phyloP scores from a whole-genome alignment of 2,888 invertebrate species.

The Orchesella flavescens region DNA sequence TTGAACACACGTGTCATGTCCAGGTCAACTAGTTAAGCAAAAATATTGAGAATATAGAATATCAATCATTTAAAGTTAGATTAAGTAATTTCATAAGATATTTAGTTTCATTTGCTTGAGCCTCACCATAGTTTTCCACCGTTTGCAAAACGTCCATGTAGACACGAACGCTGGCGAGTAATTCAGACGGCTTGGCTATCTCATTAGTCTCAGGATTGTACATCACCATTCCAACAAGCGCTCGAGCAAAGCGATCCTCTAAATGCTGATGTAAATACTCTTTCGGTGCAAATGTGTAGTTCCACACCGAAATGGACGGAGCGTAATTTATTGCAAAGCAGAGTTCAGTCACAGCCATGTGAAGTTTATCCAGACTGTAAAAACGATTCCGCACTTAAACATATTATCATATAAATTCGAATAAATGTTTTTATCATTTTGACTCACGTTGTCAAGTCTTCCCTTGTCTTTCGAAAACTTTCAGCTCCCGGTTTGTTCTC shows the following conservation, averaged over 20 bases:
- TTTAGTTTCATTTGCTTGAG: too few species aligned
- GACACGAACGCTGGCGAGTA: constrained; percentile 92
- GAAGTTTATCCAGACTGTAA: constrained; percentile 92
- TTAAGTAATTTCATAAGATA: background rate
- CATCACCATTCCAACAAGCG: constrained; percentile 98
- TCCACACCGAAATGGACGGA: constrained; percentile 97
- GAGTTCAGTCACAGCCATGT: constrained; percentile 98
- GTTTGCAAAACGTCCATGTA: constrained; percentile 99
- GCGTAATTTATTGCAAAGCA: constrained; percentile 98
- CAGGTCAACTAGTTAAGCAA: constrained; percentile 83
- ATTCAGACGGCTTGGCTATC: constrained; percentile 97
- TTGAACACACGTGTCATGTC: constrained; percentile 98
- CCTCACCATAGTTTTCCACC: constrained; percentile 91
- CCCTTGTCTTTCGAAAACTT: constrained; percentile 95
- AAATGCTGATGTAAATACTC: constrained; percentile 98
- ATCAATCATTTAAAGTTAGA: background rate
- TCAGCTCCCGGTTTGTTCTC: constrained; percentile 95
- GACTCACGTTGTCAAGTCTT: constrained; percentile 88
- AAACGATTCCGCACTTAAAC: background rate
- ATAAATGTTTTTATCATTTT: background rate
- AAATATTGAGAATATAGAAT: constrained; percentile 10
- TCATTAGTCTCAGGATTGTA: constrained; percentile 96
- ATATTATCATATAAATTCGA: background rate
- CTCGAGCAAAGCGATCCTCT: constrained; percentile 91
- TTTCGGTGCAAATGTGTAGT: constrained; percentile 97